Percentiles rank a stretch among this genome's conserved stretches.
Conservation (phyloP, 2,113 vertebrate species). For the Scopus umbretta region DNA sequence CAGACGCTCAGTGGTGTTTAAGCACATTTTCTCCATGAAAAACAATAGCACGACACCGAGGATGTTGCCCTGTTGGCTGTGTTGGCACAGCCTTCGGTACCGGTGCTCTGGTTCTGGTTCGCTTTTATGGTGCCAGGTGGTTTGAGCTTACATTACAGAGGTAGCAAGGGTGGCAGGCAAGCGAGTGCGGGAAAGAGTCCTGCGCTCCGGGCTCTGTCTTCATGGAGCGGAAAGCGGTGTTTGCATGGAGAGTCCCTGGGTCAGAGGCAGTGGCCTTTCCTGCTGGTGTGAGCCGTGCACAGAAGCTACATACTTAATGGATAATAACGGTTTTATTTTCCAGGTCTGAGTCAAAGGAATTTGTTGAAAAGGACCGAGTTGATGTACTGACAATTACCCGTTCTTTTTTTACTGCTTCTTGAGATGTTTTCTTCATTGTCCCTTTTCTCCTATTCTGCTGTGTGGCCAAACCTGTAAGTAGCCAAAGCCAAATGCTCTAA, state of each 20-base stretch:
- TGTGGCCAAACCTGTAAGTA: neutral
- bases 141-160: neutral
- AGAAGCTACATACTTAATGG: neutral
- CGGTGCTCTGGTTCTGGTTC: neutral
- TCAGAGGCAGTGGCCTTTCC: neutral
- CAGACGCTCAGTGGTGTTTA: neutral
- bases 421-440: neutral
- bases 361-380: neutral
- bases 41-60: neutral
- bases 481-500: neutral
- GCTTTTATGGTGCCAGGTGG: neutral
- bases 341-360: neutral
- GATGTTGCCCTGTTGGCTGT: neutral
- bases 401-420: neutral
- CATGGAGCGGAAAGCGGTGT: neutral
- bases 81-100: neutral
- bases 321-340: neutral
- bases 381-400: neutral
- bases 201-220: fast-evolving
- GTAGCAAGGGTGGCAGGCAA: neutral
- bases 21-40: neutral
- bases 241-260: neutral
- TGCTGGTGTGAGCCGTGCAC: neutral
- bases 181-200: neutral
- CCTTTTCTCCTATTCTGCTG: neutral